A percentile compares a stretch with the other conserved stretches of the same genome.
phyloP scores from a whole-genome alignment of 1,140 invertebrate species.

The Drosophila ficusphila region DNA sequence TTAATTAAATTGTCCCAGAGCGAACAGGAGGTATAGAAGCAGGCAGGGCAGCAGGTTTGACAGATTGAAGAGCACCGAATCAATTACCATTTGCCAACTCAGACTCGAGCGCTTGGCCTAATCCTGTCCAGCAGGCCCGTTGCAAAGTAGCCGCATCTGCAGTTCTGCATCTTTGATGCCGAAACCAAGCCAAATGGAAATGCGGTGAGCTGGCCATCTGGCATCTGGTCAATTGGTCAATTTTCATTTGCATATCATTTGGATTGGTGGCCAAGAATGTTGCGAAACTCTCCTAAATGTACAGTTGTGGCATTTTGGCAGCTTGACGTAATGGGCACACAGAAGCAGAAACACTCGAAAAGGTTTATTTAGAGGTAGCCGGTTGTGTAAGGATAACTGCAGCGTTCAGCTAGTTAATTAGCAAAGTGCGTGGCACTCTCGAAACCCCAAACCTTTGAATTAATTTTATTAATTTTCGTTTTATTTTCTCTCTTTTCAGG shows the following conservation, averaged over 20 bases:
- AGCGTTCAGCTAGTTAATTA: slow-evolving; percentile 58
- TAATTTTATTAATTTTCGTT: slow-evolving; percentile 53
- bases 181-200: slow-evolving; percentile 70
- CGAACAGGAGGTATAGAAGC: background rate
- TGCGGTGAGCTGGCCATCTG: slow-evolving; percentile 59
- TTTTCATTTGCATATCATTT: slow-evolving; percentile 76
- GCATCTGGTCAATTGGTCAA: slow-evolving; percentile 70
- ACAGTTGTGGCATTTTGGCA: slow-evolving; percentile 59
- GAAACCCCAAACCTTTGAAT: background rate
- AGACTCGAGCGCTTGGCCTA: slow-evolving; percentile 29
- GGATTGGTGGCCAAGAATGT: slow-evolving; percentile 62
- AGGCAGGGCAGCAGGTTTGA: slow-evolving; percentile 20
- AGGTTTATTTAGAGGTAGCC: slow-evolving; percentile 9
- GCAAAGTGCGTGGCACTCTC: slow-evolving; percentile 57
- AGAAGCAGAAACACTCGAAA: slow-evolving; percentile 16
- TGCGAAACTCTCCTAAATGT: slow-evolving; percentile 48
- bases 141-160: slow-evolving; percentile 35
- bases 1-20: slow-evolving; percentile 65
- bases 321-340: slow-evolving; percentile 65
- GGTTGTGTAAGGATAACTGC: slow-evolving; percentile 26
- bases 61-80: slow-evolving; percentile 37
- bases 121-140: slow-evolving; percentile 31
- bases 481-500: slow-evolving; percentile 56
- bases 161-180: slow-evolving; percentile 67
- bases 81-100: slow-evolving; percentile 65